Evolutionary conservation across 2,888 invertebrate genomes (phyloP).

Genomic region (Dugesia japonica): DNA sequence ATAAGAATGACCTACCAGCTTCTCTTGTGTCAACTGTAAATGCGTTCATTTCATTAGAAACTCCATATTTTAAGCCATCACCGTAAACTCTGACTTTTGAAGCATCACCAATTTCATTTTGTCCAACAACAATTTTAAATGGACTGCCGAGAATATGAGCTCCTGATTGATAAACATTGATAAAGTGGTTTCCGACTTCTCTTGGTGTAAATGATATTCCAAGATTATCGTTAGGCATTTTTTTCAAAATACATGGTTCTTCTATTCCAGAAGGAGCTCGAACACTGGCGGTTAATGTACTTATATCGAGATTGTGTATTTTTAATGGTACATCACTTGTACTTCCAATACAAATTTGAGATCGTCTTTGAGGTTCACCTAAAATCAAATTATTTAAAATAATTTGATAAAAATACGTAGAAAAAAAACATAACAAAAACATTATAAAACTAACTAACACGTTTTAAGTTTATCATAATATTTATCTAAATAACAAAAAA

Average conservation of each 20-base stretch:
- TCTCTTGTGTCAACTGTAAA: conserved; percentile 86
- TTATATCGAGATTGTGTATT: conserved; percentile 72
- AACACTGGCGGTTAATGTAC: conserved; percentile 67
- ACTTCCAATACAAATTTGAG: conserved; percentile 87
- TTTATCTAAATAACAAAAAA: neutral
- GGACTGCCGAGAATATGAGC: conserved; percentile 87
- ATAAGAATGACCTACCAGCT: conserved; percentile 56
- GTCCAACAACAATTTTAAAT: conserved; percentile 81
- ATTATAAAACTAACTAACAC: neutral
- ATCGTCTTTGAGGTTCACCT: conserved; percentile 80
- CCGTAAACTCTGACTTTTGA: conserved; percentile 82
- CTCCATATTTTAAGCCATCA: conserved; percentile 67
- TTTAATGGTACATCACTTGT: conserved; percentile 88
- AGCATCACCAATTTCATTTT: conserved; percentile 84
- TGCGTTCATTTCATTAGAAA: conserved; percentile 74
- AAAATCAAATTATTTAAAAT: neutral
- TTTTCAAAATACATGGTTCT: conserved; percentile 88
- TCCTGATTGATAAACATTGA: conserved; percentile 81
- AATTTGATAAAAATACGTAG: too few species aligned
- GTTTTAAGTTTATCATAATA: neutral
- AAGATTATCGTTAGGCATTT: conserved; percentile 80
- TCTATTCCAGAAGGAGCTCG: conserved; percentile 78
- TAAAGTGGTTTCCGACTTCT: conserved; percentile 76
- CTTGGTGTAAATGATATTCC: conserved; percentile 91
- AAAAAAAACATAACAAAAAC: too few species aligned